Evolutionary conservation across 2,113 vertebrate genomes (phyloP).

Genomic region (Lipophrys pholis): DNA sequence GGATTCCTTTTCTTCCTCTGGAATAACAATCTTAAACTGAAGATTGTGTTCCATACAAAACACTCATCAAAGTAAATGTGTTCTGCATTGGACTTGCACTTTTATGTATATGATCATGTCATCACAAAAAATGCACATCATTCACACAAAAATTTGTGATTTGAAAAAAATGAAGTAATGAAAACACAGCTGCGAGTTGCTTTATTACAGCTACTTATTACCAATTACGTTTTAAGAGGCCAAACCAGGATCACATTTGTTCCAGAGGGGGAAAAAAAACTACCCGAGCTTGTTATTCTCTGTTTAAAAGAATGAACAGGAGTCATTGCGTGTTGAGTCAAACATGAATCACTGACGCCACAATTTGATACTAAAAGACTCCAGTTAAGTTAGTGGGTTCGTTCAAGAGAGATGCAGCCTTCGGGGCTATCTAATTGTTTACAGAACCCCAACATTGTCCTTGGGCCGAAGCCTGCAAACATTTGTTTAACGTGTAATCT

Average conservation of each 20-base stretch:
- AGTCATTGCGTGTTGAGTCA: neutral
- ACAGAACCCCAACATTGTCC: constrained; percentile 1
- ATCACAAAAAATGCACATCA: too few species aligned
- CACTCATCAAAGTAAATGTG: too few species aligned
- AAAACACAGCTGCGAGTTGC: neutral
- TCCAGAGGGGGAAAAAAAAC: neutral
- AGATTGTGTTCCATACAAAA: neutral
- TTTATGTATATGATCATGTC: too few species aligned
- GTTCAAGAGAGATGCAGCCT: neutral
- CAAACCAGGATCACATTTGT: neutral
- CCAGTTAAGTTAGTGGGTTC: neutral
- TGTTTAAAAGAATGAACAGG: neutral
- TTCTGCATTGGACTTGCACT: too few species aligned
- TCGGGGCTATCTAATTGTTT: constrained; percentile 13
- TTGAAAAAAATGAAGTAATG: too few species aligned
- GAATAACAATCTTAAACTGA: neutral
- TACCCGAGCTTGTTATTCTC: neutral
- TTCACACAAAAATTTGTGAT: too few species aligned
- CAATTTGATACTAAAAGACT: neutral
- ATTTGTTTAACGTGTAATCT: constrained; percentile 19
- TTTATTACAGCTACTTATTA: neutral
- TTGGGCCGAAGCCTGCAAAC: constrained; percentile 11
- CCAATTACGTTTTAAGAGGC: neutral
- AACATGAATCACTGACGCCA: constrained; percentile 8
- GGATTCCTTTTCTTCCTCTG: neutral